These are phyloP conservation scores for Theristicus caerulescens DNA, from an alignment of 2,113 vertebrate species.

Conservation along the genomic window DNA sequence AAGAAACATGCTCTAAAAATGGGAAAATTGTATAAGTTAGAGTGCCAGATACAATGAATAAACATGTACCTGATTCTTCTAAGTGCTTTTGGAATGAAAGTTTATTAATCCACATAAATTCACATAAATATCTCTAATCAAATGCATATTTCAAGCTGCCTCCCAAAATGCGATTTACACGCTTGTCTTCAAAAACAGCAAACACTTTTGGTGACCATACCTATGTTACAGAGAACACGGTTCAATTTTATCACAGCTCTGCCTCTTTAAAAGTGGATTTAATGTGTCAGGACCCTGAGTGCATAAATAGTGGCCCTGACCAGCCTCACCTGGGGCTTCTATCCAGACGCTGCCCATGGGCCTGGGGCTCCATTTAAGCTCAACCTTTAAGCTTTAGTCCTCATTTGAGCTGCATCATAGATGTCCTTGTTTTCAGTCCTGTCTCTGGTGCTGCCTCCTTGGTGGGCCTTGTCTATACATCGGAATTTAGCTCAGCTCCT, in stretches of 20 bases:
- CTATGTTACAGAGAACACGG: background rate
- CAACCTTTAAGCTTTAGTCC: background rate
- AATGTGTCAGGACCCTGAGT: no score
- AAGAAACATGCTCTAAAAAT: conserved; percentile 56
- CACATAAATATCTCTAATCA: conserved; percentile 10
- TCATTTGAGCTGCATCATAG: background rate
- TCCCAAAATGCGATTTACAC: background rate
- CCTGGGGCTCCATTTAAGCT: background rate
- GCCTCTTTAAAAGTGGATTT: background rate
- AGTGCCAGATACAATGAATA: conserved; percentile 50
- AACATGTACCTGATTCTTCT: conserved; percentile 42
- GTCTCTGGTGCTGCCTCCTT: background rate
- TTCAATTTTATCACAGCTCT: background rate
- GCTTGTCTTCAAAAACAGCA: background rate
- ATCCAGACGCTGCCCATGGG: no score
- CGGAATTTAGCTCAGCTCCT: background rate
- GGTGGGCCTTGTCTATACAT: background rate
- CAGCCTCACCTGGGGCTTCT: background rate
- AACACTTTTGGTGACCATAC: background rate
- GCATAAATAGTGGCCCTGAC: background rate
- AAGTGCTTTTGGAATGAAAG: conserved; percentile 41
- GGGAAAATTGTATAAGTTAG: conserved; percentile 23
- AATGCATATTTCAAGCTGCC: background rate
- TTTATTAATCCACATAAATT: conserved; percentile 47
- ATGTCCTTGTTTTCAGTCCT: background rate